A percentile compares a stretch with the other conserved stretches of the same genome.
Evolutionary conservation across 2,888 invertebrate genomes (phyloP).

Genomic region (Ennomos fuscantarius): DNA sequence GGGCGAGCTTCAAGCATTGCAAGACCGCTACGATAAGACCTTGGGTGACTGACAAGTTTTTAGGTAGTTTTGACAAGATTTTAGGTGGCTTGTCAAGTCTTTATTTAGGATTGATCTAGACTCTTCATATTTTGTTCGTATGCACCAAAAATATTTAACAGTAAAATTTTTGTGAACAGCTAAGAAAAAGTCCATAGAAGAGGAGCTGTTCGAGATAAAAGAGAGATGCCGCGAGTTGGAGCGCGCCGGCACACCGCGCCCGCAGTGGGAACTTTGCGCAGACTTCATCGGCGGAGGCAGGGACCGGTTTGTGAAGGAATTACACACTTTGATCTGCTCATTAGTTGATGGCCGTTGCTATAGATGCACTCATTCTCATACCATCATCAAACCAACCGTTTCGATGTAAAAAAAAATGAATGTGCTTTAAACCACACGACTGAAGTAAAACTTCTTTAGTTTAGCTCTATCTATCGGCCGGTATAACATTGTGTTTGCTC

Average conservation of each 20-base stretch:
- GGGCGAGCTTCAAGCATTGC: slow-evolving; percentile 53
- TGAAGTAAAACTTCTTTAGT: too few species aligned
- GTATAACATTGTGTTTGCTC: too few species aligned
- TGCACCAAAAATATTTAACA: too few species aligned
- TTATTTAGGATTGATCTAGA: too few species aligned
- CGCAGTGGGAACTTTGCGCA: slow-evolving; percentile 78
- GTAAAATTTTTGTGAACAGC: slow-evolving; percentile 42
- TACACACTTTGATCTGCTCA: too few species aligned
- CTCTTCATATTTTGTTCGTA: too few species aligned
- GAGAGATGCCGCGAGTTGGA: slow-evolving; percentile 76
- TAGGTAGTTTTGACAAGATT: neutral
- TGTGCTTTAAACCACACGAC: too few species aligned
- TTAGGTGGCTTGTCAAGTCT: neutral
- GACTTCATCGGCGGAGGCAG: slow-evolving; percentile 81
- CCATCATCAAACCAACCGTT: too few species aligned
- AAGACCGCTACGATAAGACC: slow-evolving; percentile 56
- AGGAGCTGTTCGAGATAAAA: slow-evolving; percentile 70
- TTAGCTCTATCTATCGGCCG: too few species aligned
- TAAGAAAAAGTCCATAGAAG: slow-evolving; percentile 62
- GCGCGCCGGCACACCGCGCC: slow-evolving; percentile 78
- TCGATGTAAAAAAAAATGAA: too few species aligned
- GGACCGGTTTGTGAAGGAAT: slow-evolving; percentile 59
- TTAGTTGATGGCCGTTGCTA: too few species aligned
- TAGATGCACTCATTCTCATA: too few species aligned
- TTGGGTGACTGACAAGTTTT: slow-evolving; percentile 47